phyloP scores from a whole-genome alignment of 2,888 invertebrate species.

The Yponomeuta cagnagella region DNA sequence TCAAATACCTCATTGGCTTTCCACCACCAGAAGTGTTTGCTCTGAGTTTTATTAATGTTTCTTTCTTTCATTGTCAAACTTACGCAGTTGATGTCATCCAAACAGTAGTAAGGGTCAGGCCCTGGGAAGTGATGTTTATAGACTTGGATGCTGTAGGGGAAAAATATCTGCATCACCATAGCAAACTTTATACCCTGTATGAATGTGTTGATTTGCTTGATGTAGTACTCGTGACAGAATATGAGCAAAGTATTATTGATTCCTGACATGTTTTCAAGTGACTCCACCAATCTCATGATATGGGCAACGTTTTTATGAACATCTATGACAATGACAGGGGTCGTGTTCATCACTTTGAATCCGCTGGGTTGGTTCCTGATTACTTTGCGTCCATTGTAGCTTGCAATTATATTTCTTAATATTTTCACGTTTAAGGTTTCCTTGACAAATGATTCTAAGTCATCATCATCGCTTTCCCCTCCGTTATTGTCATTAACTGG shows the following conservation, averaged over 20 bases:
- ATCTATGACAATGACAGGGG: neutral
- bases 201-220: conserved; percentile 23
- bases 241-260: conserved; percentile 35
- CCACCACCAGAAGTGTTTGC: conserved; percentile 18
- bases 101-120: neutral
- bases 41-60: neutral
- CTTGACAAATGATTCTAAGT: too few relatives aligned
- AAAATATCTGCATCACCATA: conserved; percentile 38
- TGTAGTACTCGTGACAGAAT: conserved; percentile 30
- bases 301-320: neutral
- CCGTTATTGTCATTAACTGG: too few relatives aligned
- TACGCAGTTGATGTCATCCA: neutral
- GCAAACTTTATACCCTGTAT: conserved; percentile 25
- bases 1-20: conserved; percentile 21
- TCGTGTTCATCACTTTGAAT: neutral
- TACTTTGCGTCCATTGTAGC: too few relatives aligned
- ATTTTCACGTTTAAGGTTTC: too few relatives aligned
- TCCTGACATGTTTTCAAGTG: conserved; percentile 24
- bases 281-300: neutral
- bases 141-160: conserved; percentile 30
- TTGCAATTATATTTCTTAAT: too few relatives aligned
- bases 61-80: neutral
- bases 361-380: too few relatives aligned
- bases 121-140: neutral
- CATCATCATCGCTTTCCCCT: too few relatives aligned